Evolutionary conservation across 2,113 vertebrate species (phyloP).

Genomic region (Shinisaurus crocodilurus): DNA sequence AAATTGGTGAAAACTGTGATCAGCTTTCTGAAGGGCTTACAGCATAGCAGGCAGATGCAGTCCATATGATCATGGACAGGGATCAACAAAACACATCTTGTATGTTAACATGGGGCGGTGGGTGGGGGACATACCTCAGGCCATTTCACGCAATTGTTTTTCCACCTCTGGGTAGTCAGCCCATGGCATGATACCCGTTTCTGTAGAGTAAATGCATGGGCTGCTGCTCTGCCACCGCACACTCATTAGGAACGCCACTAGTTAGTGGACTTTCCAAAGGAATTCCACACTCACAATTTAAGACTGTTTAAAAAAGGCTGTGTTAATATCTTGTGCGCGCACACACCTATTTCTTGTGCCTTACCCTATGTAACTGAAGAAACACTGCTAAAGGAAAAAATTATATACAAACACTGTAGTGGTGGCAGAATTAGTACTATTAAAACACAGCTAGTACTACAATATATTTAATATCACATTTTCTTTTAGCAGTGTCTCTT

Average conservation of each 20-base stretch:
- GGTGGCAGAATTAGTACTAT: background rate
- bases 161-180: background rate
- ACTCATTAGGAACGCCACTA: background rate
- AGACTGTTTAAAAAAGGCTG: background rate
- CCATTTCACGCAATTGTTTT: background rate
- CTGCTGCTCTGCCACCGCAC: background rate
- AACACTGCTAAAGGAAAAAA: background rate
- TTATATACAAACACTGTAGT: background rate
- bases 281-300: constrained; percentile 15
- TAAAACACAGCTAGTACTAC: background rate
- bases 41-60: background rate
- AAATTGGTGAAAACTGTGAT: background rate
- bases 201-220: background rate
- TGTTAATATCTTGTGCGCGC: background rate
- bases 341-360: background rate
- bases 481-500: background rate
- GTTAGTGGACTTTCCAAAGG: constrained; percentile 12
- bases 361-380: background rate
- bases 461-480: background rate
- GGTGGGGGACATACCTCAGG: background rate
- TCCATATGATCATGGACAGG: background rate
- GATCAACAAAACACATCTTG: background rate
- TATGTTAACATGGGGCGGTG: background rate
- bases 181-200: background rate
- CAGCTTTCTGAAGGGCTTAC: background rate